These are phyloP conservation scores for Vanessa atalanta DNA, from an alignment of 1,140 invertebrate species.

Conservation along the genomic window DNA sequence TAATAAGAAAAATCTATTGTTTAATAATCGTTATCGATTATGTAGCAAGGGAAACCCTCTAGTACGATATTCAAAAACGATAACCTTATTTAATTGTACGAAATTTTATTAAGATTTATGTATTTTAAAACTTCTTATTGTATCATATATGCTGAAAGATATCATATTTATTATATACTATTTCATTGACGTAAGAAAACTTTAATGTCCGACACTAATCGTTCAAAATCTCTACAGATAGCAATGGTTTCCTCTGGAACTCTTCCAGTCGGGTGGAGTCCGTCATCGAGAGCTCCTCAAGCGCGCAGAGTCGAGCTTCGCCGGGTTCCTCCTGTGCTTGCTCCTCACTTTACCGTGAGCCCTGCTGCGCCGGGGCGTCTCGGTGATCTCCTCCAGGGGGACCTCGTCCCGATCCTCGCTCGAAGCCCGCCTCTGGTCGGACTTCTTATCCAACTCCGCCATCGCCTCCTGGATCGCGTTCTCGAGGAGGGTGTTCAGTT, in stretches of 20 bases:
- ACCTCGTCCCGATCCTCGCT: conserved; percentile 12
- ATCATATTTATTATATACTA: conserved; percentile 11
- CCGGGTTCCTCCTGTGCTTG: conserved; percentile 50
- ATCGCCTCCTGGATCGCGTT: conserved; percentile 95
- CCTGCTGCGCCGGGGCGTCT: conserved; percentile 55
- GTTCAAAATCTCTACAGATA: not conserved
- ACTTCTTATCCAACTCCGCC: conserved; percentile 88
- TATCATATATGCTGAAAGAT: conserved; percentile 14
- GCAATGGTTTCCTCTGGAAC: not conserved
- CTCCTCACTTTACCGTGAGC: conserved; percentile 53
- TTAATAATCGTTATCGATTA: not conserved
- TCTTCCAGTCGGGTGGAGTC: not conserved
- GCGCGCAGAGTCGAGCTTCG: conserved; percentile 55
- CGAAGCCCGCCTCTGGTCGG: conserved; percentile 37
- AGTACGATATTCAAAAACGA: conserved; percentile 9
- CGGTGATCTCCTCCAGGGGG: conserved; percentile 42
- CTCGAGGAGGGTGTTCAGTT: conserved; percentile 92
- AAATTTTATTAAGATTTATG: conserved; percentile 15
- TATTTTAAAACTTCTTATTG: conserved; percentile 11
- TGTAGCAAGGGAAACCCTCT: not conserved
- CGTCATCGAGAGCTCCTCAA: conserved; percentile 68
- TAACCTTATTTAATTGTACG: conserved; percentile 16
- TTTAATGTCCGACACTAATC: not conserved
- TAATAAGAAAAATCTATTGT: conserved; percentile 15
- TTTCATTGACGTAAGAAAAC: not conserved